A percentile compares a stretch with the other conserved stretches of the same genome.
These are phyloP conservation scores for Andrena cerasifolii DNA, from an alignment of 1,140 invertebrate species.

Conservation along the genomic window DNA sequence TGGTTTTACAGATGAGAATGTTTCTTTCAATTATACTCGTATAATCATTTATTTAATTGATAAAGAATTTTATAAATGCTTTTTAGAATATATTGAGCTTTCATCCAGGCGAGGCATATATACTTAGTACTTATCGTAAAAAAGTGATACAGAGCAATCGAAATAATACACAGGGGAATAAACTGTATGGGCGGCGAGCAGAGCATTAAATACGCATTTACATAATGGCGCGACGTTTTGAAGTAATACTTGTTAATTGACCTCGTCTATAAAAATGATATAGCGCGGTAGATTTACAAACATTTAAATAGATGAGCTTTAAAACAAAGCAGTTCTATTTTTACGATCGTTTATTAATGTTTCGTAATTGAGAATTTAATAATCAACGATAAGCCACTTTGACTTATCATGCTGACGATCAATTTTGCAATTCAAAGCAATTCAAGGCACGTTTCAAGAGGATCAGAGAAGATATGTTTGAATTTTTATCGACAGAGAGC, in stretches of 20 bases:
- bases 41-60: too few species aligned
- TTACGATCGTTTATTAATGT: neutral
- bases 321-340: neutral
- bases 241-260: neutral
- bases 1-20: too few species aligned
- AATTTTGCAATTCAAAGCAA: neutral
- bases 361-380: neutral
- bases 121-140: too few species aligned
- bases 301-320: neutral
- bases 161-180: too few species aligned
- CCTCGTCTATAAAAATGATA: neutral
- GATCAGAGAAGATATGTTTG: neutral
- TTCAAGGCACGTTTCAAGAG: neutral
- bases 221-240: neutral
- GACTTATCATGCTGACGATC: slow-evolving; percentile 13
- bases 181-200: too few species aligned
- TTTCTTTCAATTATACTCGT: too few species aligned
- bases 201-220: too few species aligned
- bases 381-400: neutral
- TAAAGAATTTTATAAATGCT: too few species aligned
- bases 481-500: neutral
- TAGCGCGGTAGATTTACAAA: neutral
- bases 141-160: too few species aligned
- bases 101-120: too few species aligned
- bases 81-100: too few species aligned